Evolutionary conservation across 2,113 vertebrate species (phyloP).

Genomic region (Tricholaema leucomelas): DNA sequence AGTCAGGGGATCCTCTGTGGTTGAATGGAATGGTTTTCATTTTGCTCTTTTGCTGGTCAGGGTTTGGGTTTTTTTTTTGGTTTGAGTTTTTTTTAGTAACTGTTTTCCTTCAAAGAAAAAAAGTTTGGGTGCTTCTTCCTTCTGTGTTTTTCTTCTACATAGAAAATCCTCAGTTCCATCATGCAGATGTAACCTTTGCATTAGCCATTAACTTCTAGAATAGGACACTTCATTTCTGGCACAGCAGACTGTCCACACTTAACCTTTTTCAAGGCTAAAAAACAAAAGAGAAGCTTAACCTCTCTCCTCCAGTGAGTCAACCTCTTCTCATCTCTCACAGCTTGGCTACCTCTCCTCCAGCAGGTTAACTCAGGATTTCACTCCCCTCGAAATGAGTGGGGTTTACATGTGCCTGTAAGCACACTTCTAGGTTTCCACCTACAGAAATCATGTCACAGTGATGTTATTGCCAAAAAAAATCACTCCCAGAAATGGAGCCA

Average conservation of each 20-base stretch:
- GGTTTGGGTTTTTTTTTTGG: neutral
- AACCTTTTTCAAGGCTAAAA: neutral
- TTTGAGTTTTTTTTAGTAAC: neutral
- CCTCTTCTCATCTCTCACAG: neutral
- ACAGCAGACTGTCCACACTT: neutral
- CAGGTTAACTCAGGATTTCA: neutral
- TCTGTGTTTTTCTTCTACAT: neutral
- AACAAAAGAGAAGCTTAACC: neutral
- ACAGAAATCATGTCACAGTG: neutral
- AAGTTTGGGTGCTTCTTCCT: neutral
- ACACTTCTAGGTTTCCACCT: neutral
- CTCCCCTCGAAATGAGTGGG: neutral
- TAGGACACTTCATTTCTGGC: neutral
- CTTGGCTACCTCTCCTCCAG: neutral
- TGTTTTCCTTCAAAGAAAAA: neutral
- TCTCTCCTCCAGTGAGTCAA: neutral
- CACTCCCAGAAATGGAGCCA: neutral
- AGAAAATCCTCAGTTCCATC: neutral
- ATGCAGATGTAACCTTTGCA: neutral
- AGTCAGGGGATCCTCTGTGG: neutral
- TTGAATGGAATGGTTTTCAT: neutral
- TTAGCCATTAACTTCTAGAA: neutral
- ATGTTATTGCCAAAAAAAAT: neutral
- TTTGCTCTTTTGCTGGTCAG: neutral
- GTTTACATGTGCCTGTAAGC: neutral